Evolutionary conservation across 2,797 vertebrate species (phyloP).

Genomic region (Moxostoma hubbsi): DNA sequence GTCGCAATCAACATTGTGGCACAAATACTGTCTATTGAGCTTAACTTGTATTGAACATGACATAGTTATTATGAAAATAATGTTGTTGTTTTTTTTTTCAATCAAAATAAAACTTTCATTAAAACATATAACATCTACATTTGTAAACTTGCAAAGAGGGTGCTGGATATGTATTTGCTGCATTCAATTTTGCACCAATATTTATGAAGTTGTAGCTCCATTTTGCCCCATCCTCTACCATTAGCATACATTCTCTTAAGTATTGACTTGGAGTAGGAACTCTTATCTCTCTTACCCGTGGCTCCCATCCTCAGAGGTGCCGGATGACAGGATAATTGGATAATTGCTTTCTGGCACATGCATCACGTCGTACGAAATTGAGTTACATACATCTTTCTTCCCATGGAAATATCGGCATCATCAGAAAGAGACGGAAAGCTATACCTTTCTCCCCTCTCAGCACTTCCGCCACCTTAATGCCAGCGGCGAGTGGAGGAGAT

Average conservation of each 20-base stretch:
- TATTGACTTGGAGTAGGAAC: slow-evolving; percentile 65
- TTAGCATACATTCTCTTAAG: slow-evolving; percentile 59
- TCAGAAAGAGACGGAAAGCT: slow-evolving; percentile 70
- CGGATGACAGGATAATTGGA: slow-evolving; percentile 80
- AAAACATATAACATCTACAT: neutral
- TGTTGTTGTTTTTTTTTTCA: too few species aligned
- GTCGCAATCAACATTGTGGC: too few species aligned
- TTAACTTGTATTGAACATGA: too few species aligned
- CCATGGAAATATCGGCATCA: slow-evolving; percentile 71
- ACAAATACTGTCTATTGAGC: too few species aligned
- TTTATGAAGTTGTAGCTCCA: neutral
- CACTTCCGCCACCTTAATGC: slow-evolving; percentile 61
- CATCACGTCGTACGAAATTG: slow-evolving; percentile 75
- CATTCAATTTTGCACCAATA: neutral
- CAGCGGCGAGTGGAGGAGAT: slow-evolving; percentile 39
- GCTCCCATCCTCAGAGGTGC: slow-evolving; percentile 71
- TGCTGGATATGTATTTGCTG: neutral
- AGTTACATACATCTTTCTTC: slow-evolving; percentile 71
- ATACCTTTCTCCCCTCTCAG: slow-evolving; percentile 65
- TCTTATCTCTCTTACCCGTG: slow-evolving; percentile 68
- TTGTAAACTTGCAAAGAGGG: neutral
- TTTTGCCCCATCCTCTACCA: neutral
- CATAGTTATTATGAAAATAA: too few species aligned
- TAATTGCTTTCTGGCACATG: slow-evolving; percentile 80
- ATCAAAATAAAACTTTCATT: neutral